Evolutionary conservation across 2,797 vertebrate genomes (phyloP), one percentile per base, ranked within the genome.

Genomic region (Parotocinclus haroldoi): DNA sequence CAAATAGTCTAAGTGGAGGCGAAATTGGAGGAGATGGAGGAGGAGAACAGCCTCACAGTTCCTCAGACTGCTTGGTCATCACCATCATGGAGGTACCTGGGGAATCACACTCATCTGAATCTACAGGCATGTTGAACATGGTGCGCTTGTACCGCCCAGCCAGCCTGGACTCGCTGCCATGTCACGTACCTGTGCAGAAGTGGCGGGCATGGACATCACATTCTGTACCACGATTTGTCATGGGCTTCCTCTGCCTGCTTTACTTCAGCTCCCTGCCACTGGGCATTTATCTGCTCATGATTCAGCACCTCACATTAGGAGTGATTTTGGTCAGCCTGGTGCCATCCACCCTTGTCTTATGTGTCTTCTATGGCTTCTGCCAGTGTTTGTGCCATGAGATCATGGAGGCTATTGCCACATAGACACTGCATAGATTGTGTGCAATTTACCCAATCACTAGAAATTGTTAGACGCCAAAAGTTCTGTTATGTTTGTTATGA

Each of bases 251-350:
- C 53, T 93, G 94, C 76, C 84, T 95, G 79, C 84, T 94, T 45
- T 95, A 93, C 84, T 93, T 95, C 86, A 92, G 92, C 83, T 96
- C 94, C 0, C 82, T 96, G 78, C 94, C 94, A 10, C 85, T 95
- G 0, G 94, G 94, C 60, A 92, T 95, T 77, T 96, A 95, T 85
- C 89, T 96, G 76, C 87, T 96, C 76, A 94, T 96, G 89, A 91
- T 91, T 9, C 89, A 89, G 75, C 92, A 90, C 77, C 88, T 93
- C 76, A 84, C 86, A 71, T 76, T 93, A 68, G 94, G 94, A 27
- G 87, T 94, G 40, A 80, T 89, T 38, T 82, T 96, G 39, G 91
- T 94, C 69, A 92, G 92, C 57, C 88, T 96, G 36, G 93, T 95
- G 55, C 94, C 94, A 17, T 90, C 90, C 78, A 93, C 92, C 4